These are phyloP conservation scores for Merops nubicus DNA, from an alignment of 2,113 vertebrate species.

Conservation along the genomic window DNA sequence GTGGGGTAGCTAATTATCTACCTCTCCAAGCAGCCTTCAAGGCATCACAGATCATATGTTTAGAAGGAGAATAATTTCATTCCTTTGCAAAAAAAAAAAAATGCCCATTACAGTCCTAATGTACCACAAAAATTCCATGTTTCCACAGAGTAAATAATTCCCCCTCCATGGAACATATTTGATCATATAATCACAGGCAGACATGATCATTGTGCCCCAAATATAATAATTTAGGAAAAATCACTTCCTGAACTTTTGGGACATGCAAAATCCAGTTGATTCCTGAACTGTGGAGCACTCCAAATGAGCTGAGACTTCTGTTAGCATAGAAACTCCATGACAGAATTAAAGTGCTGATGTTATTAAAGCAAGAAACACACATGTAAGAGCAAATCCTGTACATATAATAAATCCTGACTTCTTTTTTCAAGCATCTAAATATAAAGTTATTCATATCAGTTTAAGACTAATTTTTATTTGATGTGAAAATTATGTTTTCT, in stretches of 20 bases:
- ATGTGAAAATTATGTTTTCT: not conserved
- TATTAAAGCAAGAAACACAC: too few relatives aligned
- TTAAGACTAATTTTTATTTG: not conserved
- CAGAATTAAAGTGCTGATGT: too few relatives aligned
- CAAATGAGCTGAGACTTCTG: constrained; percentile 36
- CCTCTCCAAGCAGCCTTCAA: constrained; percentile 71
- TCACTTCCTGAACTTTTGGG: constrained; percentile 72
- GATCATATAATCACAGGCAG: constrained; percentile 69
- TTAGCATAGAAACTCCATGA: not conserved
- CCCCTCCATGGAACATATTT: constrained; percentile 57
- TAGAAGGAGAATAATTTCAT: constrained; percentile 67
- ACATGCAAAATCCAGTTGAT: constrained; percentile 77
- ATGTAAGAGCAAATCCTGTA: too few relatives aligned
- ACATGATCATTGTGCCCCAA: constrained; percentile 58
- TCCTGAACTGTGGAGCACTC: constrained; percentile 62
- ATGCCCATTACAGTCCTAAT: constrained; percentile 51
- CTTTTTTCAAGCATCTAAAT: too few relatives aligned
- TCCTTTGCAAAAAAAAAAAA: constrained; percentile 39
- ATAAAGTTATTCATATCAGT: too few relatives aligned
- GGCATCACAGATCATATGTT: constrained; percentile 69
- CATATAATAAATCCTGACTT: too few relatives aligned
- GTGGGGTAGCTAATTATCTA: constrained; percentile 77
- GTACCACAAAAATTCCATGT: constrained; percentile 67
- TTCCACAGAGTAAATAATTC: constrained; percentile 65
- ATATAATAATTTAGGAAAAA: constrained; percentile 77